These are phyloP conservation scores for Drosophila trapezifrons DNA, from an alignment of 1,140 invertebrate species.

Conservation along the genomic window DNA sequence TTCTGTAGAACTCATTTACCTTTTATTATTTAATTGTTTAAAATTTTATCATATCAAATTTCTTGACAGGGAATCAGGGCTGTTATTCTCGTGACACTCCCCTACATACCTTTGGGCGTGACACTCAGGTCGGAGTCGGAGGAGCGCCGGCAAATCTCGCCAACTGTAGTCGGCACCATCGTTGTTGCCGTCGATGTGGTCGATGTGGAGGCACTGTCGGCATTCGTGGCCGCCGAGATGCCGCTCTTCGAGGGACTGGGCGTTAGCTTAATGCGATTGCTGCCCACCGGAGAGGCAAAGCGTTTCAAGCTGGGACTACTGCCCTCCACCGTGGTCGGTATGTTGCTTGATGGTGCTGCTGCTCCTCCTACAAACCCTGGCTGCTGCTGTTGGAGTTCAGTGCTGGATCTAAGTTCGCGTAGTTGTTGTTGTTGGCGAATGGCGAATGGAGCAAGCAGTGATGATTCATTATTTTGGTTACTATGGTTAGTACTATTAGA, in stretches of 20 bases:
- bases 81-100: background rate
- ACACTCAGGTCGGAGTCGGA: constrained; percentile 97
- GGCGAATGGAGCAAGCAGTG: constrained; percentile 83
- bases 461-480: constrained; percentile 79
- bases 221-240: constrained; percentile 61
- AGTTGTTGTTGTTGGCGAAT: constrained; percentile 62
- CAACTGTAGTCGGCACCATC: constrained; percentile 68
- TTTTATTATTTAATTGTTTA: background rate
- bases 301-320: constrained; percentile 57
- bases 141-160: constrained; percentile 89
- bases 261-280: constrained; percentile 67
- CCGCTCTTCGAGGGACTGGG: constrained; percentile 79
- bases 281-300: constrained; percentile 60
- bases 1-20: too few species aligned
- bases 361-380: constrained; percentile 5
- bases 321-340: constrained; percentile 56
- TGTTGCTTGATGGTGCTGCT: constrained; percentile 28
- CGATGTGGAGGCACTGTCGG: constrained; percentile 74
- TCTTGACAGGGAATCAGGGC: background rate
- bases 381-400: constrained; percentile 61
- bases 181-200: constrained; percentile 71
- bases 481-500: constrained; percentile 82
- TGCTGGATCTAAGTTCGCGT: constrained; percentile 65
- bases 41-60: background rate
- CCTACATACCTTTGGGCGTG: constrained; percentile 93